phyloP scores from a whole-genome alignment of 2,888 invertebrate species.

The Epistrophe grossulariae region DNA sequence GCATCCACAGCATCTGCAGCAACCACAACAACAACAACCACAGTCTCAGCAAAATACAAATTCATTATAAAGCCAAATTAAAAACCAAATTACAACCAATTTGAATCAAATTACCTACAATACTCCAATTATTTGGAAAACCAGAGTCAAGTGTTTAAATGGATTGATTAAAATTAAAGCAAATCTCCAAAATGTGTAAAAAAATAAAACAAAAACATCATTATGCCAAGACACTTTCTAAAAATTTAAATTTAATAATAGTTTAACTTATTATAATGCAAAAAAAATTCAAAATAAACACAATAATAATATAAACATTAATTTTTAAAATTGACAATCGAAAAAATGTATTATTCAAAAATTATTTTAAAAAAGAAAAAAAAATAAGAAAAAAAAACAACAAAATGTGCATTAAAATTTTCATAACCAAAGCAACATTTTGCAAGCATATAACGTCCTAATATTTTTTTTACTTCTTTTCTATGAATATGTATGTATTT shows the following conservation, averaged over 20 bases:
- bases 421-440: slow-evolving; percentile 73
- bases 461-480: slow-evolving; percentile 50
- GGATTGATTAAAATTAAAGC: slow-evolving; percentile 40
- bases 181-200: slow-evolving; percentile 47
- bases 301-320: slow-evolving; percentile 47
- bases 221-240: slow-evolving; percentile 64
- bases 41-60: slow-evolving; percentile 67
- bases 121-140: slow-evolving; percentile 69
- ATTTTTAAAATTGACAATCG: slow-evolving; percentile 77
- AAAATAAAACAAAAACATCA: slow-evolving; percentile 5
- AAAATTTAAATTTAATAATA: slow-evolving; percentile 48
- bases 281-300: slow-evolving; percentile 23
- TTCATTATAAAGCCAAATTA: slow-evolving; percentile 69
- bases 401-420: slow-evolving; percentile 77
- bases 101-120: slow-evolving; percentile 71
- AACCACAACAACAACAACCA: slow-evolving; percentile 58
- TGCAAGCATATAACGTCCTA: slow-evolving; percentile 73
- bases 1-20: slow-evolving; percentile 65
- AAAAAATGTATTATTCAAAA: slow-evolving; percentile 77
- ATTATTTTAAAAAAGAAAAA: slow-evolving; percentile 63
- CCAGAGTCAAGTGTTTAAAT: slow-evolving; percentile 44
- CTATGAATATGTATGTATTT: slow-evolving; percentile 48
- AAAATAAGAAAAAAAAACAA: slow-evolving; percentile 78
- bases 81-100: slow-evolving; percentile 66
- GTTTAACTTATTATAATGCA: slow-evolving; percentile 55